Conservation (phyloP, 37 sponge, comb jelly and placozoan species). For the Halichondria panicea region DNA sequence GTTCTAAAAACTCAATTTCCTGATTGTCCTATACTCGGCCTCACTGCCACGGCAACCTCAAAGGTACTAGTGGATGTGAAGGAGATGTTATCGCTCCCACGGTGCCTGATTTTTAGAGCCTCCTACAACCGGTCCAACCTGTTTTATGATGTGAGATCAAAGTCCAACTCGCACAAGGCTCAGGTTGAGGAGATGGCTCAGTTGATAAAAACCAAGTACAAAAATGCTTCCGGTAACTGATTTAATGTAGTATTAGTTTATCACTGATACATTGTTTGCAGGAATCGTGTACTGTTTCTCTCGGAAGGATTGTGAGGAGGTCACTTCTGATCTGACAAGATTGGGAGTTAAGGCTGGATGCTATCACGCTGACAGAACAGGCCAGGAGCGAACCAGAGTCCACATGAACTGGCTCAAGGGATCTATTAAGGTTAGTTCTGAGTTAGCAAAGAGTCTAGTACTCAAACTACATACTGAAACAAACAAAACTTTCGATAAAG, state of each 20-base stretch:
- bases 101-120: slow-evolving; percentile 72
- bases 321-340: slow-evolving; percentile 46
- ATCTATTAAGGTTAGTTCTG: slow-evolving; percentile 62
- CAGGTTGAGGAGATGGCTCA: slow-evolving; percentile 60
- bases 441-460: no score
- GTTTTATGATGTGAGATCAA: slow-evolving; percentile 79
- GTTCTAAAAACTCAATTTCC: slow-evolving; percentile 88
- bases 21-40: slow-evolving; percentile 80
- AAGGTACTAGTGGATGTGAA: slow-evolving; percentile 74
- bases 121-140: slow-evolving; percentile 89
- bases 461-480: no score
- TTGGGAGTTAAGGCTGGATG: slow-evolving; percentile 76
- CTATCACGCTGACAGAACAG: slow-evolving; percentile 82
- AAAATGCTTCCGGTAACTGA: no score
- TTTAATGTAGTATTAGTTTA: no score
- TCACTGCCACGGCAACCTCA: slow-evolving; percentile 95
- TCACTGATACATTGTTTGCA: slow-evolving; percentile 22
- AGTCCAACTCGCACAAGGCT: slow-evolving; percentile 46
- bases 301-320: slow-evolving; percentile 82
- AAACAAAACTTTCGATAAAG: no score
- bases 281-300: slow-evolving; percentile 94
- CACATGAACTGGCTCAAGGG: slow-evolving; percentile 71
- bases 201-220: slow-evolving; percentile 75
- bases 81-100: slow-evolving; percentile 53
- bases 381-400: slow-evolving; percentile 45